Conservation (phyloP, 2,888 invertebrate genomes). For the Drosophila anceps region DNA sequence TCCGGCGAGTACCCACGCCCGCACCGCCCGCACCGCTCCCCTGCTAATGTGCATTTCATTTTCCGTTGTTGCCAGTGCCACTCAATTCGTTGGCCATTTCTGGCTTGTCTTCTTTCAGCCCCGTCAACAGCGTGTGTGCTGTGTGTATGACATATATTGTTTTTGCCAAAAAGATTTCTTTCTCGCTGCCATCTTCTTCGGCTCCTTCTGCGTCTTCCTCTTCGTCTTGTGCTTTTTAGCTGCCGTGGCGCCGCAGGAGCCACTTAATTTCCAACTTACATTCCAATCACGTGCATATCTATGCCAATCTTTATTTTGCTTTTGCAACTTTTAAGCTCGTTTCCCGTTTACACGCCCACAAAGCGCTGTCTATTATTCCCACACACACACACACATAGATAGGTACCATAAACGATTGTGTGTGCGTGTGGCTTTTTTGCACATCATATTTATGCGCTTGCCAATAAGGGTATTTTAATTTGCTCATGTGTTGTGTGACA, state of each 20-base stretch:
- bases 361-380: slow-evolving; percentile 35
- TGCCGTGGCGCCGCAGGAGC: slow-evolving; percentile 65
- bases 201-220: neutral
- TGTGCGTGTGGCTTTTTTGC: slow-evolving; percentile 10
- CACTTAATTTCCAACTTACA: slow-evolving; percentile 78
- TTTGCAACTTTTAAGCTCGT: slow-evolving; percentile 67
- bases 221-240: slow-evolving; percentile 7
- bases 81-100: slow-evolving; percentile 75
- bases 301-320: slow-evolving; percentile 72
- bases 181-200: slow-evolving; percentile 14
- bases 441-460: slow-evolving; percentile 28
- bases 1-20: neutral
- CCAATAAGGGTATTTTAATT: slow-evolving; percentile 2
- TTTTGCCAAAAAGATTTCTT: slow-evolving; percentile 69
- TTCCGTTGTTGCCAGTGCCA: slow-evolving; percentile 70
- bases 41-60: slow-evolving; percentile 81
- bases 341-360: slow-evolving; percentile 26
- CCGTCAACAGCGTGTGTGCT: slow-evolving; percentile 28
- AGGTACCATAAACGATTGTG: slow-evolving; percentile 3
- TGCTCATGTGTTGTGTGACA: slow-evolving; percentile 17
- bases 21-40: neutral
- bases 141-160: slow-evolving; percentile 72
- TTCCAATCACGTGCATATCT: slow-evolving; percentile 80
- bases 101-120: slow-evolving; percentile 18
- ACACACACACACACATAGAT: neutral